Base-by-base conservation (phyloP, 2,113 vertebrate species). In the Paramormyrops kingsleyae region DNA sequence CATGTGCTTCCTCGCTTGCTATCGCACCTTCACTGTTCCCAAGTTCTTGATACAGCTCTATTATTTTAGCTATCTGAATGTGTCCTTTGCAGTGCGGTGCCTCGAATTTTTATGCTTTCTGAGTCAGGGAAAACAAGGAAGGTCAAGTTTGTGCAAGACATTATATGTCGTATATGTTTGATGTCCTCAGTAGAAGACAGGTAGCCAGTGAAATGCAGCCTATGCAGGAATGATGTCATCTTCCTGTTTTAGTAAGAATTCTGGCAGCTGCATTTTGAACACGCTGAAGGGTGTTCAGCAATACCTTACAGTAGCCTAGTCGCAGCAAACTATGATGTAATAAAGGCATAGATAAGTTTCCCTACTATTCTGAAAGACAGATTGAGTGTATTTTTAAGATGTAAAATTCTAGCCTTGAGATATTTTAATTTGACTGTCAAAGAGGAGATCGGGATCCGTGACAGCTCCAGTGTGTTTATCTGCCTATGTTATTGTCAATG, bases 191-290 rank as follows among this genome's bases (percentile, higher is more conserved):
- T 84, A 47, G 44, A 46, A 10, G 83, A 84, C 83, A 47, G 83
- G 24, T n/a, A 44, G 42, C 44, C 83, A 46, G 35, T 80, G 74
- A 80, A 80, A 39, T 80, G 35, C 74, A 39, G 1, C 31, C 15
- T 42, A 3, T 42, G 17, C 35, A 39, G 74, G 74, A 80, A 80
- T 80, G 74, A 80, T 42, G 17, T 80, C 21, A 47, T 47, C 24
- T 84, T 84, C 44, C 83, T 46, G 42, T 47, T 84, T 84, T 84
- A 47, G 44, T 84, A 5, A 46, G 44, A 44, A 84, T 47, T n/a
- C 24, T 84, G 83, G 83, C 83, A 24, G 44, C 83, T 46, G 83
- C 83, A 84, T 84, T 84, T 84, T 84, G 42, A 84, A 84, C 19
- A 44, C 1, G 19, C 35, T 39, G 31, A 80, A 39, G 74, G 31